phyloP scores from a whole-genome alignment of 2,797 vertebrate genomes.

The Erithacus rubecula region DNA sequence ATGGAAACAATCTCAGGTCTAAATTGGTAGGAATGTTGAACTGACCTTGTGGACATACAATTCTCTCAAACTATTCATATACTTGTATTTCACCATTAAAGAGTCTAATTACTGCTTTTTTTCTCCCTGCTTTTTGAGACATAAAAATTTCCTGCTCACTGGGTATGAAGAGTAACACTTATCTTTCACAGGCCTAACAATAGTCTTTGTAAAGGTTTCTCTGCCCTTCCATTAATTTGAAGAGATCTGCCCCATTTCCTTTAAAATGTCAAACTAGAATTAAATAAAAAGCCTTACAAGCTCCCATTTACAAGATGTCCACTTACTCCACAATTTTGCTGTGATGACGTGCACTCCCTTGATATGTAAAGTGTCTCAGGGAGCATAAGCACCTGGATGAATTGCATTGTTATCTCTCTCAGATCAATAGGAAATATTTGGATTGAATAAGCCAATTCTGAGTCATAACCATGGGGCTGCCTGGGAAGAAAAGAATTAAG shows the following conservation, averaged over 20 bases:
- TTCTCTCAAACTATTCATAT: neutral
- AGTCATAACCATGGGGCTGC: neutral
- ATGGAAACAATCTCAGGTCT: constrained; percentile 3
- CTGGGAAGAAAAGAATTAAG: neutral
- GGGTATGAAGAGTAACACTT: constrained; percentile 19
- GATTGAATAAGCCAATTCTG: neutral
- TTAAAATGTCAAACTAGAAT: constrained; percentile 52
- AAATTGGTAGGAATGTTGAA: constrained; percentile 37
- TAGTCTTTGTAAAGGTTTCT: constrained; percentile 19
- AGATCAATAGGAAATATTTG: neutral
- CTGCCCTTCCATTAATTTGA: constrained; percentile 24
- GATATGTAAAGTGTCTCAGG: neutral
- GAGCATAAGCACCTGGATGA: neutral
- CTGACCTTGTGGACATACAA: constrained; percentile 21
- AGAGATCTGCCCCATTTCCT: constrained; percentile 21
- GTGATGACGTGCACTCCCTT: neutral
- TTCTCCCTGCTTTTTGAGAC: neutral
- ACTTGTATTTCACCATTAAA: neutral
- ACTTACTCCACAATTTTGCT: neutral
- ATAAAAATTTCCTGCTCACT: neutral
- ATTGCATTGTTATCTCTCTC: neutral
- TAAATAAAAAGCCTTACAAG: neutral
- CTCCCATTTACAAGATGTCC: neutral
- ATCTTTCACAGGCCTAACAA: neutral
- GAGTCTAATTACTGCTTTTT: neutral